phyloP scores from a whole-genome alignment of 2,888 invertebrate genomes.

The Tenthredo mesomela region DNA sequence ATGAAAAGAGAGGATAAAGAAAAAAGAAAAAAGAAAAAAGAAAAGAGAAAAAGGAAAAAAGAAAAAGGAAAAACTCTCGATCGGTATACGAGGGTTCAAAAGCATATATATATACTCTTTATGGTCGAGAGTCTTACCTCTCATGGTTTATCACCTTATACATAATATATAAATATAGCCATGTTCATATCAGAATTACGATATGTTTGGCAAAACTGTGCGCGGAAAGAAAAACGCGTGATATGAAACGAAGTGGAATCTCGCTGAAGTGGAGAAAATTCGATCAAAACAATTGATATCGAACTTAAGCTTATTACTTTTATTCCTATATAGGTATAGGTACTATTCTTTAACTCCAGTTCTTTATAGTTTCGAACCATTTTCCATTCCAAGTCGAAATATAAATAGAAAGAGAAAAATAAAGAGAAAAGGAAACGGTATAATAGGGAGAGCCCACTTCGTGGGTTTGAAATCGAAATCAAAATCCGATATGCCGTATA shows the following conservation, averaged over 20 bases:
- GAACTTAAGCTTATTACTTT: constrained; percentile 1
- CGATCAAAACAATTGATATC: constrained; percentile 9
- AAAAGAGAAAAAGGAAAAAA: background rate
- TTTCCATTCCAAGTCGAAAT: background rate
- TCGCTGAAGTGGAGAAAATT: background rate
- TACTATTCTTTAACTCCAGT: background rate
- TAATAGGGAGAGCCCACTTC: background rate
- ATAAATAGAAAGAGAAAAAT: background rate
- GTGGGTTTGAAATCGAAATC: background rate
- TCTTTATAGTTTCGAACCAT: background rate
- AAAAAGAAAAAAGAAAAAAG: background rate
- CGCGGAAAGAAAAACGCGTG: background rate
- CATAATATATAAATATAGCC: background rate
- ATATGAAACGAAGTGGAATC: background rate
- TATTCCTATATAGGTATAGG: background rate
- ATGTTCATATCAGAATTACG: background rate
- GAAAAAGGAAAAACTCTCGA: background rate
- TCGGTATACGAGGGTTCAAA: constrained; percentile 14
- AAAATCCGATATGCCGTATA: background rate
- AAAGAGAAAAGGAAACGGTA: background rate
- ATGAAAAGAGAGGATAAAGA: background rate
- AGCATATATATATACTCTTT: constrained; percentile 8
- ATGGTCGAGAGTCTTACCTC: background rate
- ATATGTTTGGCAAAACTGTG: background rate
- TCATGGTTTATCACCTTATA: background rate